Conservation (phyloP, 2,797 vertebrate species). For the Cossypha niveicapilla region DNA sequence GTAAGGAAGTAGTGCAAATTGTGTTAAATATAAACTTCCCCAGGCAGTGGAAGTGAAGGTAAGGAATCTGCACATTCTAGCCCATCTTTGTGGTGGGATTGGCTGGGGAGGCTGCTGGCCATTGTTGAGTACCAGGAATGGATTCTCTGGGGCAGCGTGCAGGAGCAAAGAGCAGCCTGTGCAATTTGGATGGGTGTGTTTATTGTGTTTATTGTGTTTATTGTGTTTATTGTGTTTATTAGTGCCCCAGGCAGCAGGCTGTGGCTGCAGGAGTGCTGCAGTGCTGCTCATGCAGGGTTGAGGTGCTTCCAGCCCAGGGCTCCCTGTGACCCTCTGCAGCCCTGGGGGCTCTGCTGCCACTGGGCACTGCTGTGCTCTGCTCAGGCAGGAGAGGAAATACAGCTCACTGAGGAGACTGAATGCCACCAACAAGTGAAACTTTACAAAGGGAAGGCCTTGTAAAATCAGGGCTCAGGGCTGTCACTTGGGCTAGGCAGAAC, state of each 20-base stretch:
- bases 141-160: not conserved
- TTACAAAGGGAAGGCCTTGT: not conserved
- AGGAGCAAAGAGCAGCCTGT: not conserved
- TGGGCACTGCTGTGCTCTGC: accelerated
- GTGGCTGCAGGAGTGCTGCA: not conserved
- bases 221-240: no score
- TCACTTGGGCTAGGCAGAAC: no score
- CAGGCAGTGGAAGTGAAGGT: not conserved
- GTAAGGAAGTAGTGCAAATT: not conserved
- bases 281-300: not conserved
- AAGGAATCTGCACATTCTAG: not conserved
- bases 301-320: not conserved
- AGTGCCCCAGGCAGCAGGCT: not conserved
- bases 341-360: not conserved
- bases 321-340: not conserved
- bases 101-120: not conserved
- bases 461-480: not conserved
- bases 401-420: not conserved
- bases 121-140: not conserved
- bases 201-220: no score
- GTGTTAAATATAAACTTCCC: not conserved
- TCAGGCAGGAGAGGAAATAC: not conserved
- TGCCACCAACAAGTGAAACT: no score
- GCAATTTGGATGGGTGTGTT: not conserved
- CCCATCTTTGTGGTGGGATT: not conserved